Percentiles rank a stretch among this genome's conserved stretches.
Conservation (phyloP, 2,888 invertebrate genomes). For the Hoplodrina blanda region DNA sequence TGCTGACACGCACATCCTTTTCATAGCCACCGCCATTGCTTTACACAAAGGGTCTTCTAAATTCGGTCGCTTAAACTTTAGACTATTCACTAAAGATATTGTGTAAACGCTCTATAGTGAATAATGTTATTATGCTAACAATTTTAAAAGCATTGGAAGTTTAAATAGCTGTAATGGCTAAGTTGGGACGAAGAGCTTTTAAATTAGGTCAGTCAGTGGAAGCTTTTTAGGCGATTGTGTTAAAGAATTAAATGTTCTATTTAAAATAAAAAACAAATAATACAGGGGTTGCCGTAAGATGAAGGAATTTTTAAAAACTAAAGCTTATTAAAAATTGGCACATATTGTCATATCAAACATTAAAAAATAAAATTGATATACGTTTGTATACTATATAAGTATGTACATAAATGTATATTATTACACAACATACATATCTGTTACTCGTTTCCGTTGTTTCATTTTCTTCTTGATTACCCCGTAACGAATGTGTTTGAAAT, state of each 20-base stretch:
- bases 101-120: slow-evolving; percentile 51
- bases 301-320: not conserved
- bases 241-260: slow-evolving; percentile 1
- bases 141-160: slow-evolving; percentile 60
- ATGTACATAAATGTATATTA: too few species aligned
- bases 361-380: not conserved
- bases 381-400: not conserved
- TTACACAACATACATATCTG: not conserved
- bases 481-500: slow-evolving; percentile 28
- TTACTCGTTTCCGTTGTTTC: slow-evolving; percentile 5
- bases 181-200: slow-evolving; percentile 27
- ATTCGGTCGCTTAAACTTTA: slow-evolving; percentile 64
- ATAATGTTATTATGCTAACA: slow-evolving; percentile 56
- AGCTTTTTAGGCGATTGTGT: slow-evolving; percentile 12
- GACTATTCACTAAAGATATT: slow-evolving; percentile 61
- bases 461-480: slow-evolving; percentile 24
- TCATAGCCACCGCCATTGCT: slow-evolving; percentile 65
- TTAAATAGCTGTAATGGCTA: slow-evolving; percentile 40
- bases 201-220: slow-evolving; percentile 34
- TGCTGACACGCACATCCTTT: slow-evolving; percentile 78
- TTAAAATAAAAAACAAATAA: not conserved
- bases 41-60: slow-evolving; percentile 64
- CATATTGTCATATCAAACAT: not conserved
- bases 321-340: too few species aligned
- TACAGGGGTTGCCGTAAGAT: not conserved